Percentiles rank a stretch among this genome's conserved stretches.
phyloP scores from a whole-genome alignment of 1,140 invertebrate species.

The Pissodes strobi region DNA sequence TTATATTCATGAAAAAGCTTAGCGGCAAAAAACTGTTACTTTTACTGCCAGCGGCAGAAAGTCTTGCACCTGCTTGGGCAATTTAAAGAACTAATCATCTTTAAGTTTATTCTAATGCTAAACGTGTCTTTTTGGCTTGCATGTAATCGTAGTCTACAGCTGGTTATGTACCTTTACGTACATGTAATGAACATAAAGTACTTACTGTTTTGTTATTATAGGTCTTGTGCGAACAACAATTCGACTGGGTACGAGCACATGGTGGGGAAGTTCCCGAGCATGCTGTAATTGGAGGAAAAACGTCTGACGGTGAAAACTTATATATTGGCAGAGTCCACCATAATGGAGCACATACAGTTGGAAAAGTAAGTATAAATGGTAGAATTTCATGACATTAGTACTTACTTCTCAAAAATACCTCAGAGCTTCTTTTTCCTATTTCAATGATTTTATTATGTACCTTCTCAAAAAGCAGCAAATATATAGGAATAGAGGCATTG shows the following conservation, averaged over 20 bases:
- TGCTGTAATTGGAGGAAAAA: slow-evolving; percentile 65
- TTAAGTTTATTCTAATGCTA: too few species aligned
- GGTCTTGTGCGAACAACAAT: slow-evolving; percentile 66
- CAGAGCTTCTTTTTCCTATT: background rate
- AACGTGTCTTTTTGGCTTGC: too few species aligned
- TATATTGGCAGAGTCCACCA: slow-evolving; percentile 68
- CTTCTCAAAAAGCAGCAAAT: too few species aligned
- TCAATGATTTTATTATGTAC: background rate
- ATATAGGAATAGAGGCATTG: background rate
- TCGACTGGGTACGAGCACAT: slow-evolving; percentile 66
- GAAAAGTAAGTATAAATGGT: slow-evolving; percentile 74
- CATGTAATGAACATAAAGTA: too few species aligned
- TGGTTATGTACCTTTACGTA: too few species aligned
- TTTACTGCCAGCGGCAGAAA: too few species aligned
- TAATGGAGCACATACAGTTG: slow-evolving; percentile 67
- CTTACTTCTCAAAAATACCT: background rate
- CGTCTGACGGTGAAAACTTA: slow-evolving; percentile 64
- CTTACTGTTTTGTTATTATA: slow-evolving; percentile 49
- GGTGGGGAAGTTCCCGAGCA: slow-evolving; percentile 64
- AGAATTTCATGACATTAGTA: too few species aligned
- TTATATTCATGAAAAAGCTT: too few species aligned
- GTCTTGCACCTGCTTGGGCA: too few species aligned
- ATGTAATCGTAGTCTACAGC: too few species aligned
- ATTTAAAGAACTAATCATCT: too few species aligned
- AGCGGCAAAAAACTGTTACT: too few species aligned